Evolutionary conservation across 2,797 vertebrate species (phyloP), one percentile per base, ranked within the genome.

Genomic region (Pangasius larnaudii): DNA sequence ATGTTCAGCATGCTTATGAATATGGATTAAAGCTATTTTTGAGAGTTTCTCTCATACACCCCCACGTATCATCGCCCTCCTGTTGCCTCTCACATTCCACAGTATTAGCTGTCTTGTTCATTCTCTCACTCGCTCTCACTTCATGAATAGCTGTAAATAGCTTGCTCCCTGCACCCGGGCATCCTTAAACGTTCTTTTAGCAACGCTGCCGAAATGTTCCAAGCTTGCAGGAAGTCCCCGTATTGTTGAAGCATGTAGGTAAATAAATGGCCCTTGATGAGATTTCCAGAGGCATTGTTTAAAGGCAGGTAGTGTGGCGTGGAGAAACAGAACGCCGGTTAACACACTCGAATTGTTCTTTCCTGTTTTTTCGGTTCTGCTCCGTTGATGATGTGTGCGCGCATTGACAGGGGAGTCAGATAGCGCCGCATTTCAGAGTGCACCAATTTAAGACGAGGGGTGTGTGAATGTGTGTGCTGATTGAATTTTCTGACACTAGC

Each of bases 21-120:
- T 95, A 96, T 96, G 95, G 94, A 95, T 95, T 85, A 93, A 72
- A 2, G 71, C 86, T 61, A 83, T 90, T 91, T 90, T 90, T 30
- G 75, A 87, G 51, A 5, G 63, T 90, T 88, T 87, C 84, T 89
- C 72, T 90, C 71, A 75, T 86, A 89, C 87, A 72, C 85, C 88
- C 86, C 75, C 88, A 90, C 49, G 78, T 90, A 78, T 85, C 88
- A 84, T 91, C 87, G 89, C 88, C 87, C 82, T 91, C 74, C 87
- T 85, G 89, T 92, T 89, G 89, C 91, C 89, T 89, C 85, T 87
- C 88, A 16, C 81, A 86, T 87, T 87, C 63, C 87, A 86, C 85
- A 89, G 78, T 89, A 87, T 90, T 88, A 89, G 84, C 85, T 81
- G 53, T 87, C 90, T 91, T 63, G 83, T 86, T 85, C 53, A 22